phyloP scores from a whole-genome alignment of 2,888 invertebrate genomes.

The Parnassius glacialis region DNA sequence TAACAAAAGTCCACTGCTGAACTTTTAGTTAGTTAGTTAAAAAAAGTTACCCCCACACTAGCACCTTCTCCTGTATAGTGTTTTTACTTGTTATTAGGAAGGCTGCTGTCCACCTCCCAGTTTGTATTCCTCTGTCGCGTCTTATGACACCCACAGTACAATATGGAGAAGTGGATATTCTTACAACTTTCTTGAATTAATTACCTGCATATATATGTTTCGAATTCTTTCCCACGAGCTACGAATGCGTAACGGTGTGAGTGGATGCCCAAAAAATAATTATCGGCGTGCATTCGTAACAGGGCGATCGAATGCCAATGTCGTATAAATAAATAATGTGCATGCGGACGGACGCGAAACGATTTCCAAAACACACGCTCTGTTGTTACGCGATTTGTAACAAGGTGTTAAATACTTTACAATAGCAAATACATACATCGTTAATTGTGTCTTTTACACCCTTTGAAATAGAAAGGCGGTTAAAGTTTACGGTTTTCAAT shows the following conservation, averaged over 20 bases:
- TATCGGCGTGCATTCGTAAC: conserved; percentile 40
- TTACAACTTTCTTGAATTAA: neutral
- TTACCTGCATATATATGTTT: neutral
- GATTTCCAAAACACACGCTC: conserved; percentile 34
- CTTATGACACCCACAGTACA: too few relatives aligned
- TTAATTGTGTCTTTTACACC: neutral
- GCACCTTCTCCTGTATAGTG: too few relatives aligned
- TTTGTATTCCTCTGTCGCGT: too few relatives aligned
- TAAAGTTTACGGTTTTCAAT: too few relatives aligned
- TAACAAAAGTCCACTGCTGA: too few relatives aligned
- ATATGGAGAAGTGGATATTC: too few relatives aligned
- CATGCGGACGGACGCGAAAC: conserved; percentile 26
- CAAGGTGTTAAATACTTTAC: neutral
- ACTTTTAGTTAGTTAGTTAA: too few relatives aligned
- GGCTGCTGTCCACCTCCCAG: too few relatives aligned
- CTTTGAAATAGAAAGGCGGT: too few relatives aligned
- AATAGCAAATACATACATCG: neutral
- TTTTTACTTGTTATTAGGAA: too few relatives aligned
- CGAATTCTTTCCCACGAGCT: conserved; percentile 5
- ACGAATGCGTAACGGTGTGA: conserved; percentile 2
- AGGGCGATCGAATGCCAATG: conserved; percentile 38
- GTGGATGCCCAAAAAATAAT: conserved; percentile 4
- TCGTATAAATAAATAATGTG: conserved; percentile 26
- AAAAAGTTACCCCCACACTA: too few relatives aligned
- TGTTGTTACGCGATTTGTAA: conserved; percentile 29